Percentiles rank a stretch among this genome's conserved stretches.
These are phyloP conservation scores for Danionella cerebrum DNA, from an alignment of 2,113 vertebrate genomes.

Conservation along the genomic window DNA sequence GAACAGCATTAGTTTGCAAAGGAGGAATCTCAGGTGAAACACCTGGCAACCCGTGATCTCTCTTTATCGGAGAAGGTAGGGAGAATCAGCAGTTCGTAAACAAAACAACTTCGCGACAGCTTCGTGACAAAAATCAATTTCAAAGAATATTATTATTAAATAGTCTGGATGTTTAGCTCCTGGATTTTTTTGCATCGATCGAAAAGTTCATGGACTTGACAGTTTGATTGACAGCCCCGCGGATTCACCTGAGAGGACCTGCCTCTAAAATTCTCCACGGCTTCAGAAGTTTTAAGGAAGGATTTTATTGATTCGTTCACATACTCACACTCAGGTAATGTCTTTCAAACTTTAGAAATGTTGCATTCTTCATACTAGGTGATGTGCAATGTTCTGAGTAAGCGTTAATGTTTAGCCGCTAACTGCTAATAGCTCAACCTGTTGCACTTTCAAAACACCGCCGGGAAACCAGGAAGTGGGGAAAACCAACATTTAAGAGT, in stretches of 20 bases:
- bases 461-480: neutral
- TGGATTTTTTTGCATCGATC: neutral
- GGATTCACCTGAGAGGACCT: neutral
- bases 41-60: constrained; percentile 10
- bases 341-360: neutral
- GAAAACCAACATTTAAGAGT: neutral
- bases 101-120: neutral
- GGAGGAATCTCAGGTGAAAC: neutral
- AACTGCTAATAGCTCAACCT: constrained; percentile 2
- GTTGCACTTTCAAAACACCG: neutral
- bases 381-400: neutral
- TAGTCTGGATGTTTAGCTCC: neutral
- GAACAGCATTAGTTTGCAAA: neutral
- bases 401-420: neutral
- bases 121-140: neutral
- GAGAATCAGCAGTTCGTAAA: neutral
- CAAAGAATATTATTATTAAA: neutral
- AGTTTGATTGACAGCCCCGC: neutral
- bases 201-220: neutral
- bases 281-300: neutral
- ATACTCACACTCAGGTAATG: neutral
- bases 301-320: neutral
- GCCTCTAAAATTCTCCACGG: neutral
- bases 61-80: neutral
- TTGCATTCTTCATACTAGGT: neutral